These are phyloP conservation scores for Chaetodon trifascialis DNA, from an alignment of 2,113 vertebrate genomes.

Conservation along the genomic window DNA sequence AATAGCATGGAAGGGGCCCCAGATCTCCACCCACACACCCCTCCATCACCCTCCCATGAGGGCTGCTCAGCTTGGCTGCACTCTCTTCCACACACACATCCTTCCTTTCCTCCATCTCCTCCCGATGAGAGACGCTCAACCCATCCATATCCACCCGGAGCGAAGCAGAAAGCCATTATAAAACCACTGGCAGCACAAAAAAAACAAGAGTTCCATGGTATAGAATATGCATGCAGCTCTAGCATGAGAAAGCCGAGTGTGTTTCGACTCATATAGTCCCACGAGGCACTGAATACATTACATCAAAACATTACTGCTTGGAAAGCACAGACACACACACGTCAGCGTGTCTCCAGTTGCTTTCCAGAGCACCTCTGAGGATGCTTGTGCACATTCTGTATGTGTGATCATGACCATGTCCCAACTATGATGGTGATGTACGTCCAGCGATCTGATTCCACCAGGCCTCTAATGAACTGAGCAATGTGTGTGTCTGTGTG, in stretches of 20 bases:
- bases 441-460: conserved; percentile 33
- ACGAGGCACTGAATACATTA: conserved; percentile 28
- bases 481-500: conserved; percentile 3
- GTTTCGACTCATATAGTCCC: conserved; percentile 5
- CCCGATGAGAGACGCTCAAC: conserved; percentile 23
- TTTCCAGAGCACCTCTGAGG: conserved; percentile 16
- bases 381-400: conserved; percentile 11
- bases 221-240: conserved; percentile 3
- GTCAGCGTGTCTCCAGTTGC: not conserved
- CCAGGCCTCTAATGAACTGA: conserved; percentile 17
- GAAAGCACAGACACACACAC: conserved; percentile 3
- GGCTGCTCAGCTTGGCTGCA: conserved; percentile 4
- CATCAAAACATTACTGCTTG: conserved; percentile 23
- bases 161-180: conserved; percentile 10
- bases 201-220: not conserved
- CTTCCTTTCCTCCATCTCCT: conserved; percentile 37
- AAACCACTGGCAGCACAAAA: not conserved
- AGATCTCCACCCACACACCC: conserved; percentile 11
- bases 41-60: conserved; percentile 8
- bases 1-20: conserved; percentile 44
- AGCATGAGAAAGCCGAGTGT: conserved; percentile 18
- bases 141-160: conserved; percentile 18
- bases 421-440: conserved; percentile 10
- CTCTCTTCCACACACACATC: conserved; percentile 8
- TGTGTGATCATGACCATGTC: not conserved